Evolutionary conservation across 2,888 invertebrate species (phyloP).

Genomic region (Tetropium fuscum): DNA sequence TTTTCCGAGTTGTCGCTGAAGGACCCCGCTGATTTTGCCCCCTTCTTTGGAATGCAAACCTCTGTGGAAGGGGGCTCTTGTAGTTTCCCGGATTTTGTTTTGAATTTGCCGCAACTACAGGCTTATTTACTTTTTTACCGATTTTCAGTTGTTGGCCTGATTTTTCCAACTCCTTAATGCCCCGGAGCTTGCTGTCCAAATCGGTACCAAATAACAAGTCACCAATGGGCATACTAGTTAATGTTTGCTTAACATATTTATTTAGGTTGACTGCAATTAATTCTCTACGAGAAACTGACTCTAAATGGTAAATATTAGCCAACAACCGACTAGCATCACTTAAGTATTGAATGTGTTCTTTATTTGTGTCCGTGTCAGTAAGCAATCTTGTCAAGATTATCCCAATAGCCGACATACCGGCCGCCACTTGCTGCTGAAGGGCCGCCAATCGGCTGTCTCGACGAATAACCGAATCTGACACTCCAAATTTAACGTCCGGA

Average conservation of each 20-base stretch:
- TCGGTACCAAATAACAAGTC: conserved; percentile 31
- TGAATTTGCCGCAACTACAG: no score
- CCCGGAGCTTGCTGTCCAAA: conserved; percentile 24
- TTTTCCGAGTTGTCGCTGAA: no score
- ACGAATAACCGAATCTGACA: background rate
- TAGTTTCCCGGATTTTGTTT: no score
- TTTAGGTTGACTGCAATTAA: conserved; percentile 21
- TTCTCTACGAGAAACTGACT: background rate
- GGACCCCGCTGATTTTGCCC: no score
- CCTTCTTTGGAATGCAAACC: no score
- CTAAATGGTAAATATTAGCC: background rate
- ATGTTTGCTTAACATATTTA: conserved; percentile 29
- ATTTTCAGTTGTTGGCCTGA: background rate
- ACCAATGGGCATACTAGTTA: conserved; percentile 15
- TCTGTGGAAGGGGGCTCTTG: no score
- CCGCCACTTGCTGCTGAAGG: background rate
- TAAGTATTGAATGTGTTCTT: background rate
- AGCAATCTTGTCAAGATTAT: background rate
- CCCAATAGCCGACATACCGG: background rate
- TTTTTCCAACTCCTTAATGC: conserved; percentile 24
- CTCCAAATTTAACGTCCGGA: background rate
- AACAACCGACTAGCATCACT: background rate
- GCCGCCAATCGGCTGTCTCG: background rate
- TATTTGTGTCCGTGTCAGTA: background rate
- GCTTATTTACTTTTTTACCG: no score